Percentiles rank a stretch among this genome's conserved stretches.
Conservation (phyloP, 2,888 invertebrate genomes). For the Drosophila bunnanda region DNA sequence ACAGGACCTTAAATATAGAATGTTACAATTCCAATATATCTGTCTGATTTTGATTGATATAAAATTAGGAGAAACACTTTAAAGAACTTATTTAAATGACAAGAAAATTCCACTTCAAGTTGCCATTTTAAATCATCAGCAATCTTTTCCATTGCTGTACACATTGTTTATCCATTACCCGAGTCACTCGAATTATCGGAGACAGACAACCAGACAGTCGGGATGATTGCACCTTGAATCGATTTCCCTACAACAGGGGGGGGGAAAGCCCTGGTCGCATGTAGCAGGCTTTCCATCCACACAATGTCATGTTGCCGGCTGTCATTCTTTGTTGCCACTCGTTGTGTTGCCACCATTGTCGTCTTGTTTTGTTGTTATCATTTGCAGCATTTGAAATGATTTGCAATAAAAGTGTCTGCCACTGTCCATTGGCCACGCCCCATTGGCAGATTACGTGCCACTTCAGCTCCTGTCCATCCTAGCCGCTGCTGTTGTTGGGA, state of each 20-base stretch:
- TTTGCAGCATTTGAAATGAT: conserved; percentile 82
- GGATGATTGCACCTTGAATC: conserved; percentile 50
- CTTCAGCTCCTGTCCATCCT: conserved; percentile 32
- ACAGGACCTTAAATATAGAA: too few relatives aligned
- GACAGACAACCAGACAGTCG: conserved; percentile 27
- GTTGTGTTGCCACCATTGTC: conserved; percentile 23
- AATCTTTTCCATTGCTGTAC: conserved; percentile 10
- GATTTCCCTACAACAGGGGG: conserved; percentile 43
- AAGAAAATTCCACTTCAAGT: background rate
- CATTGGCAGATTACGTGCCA: conserved; percentile 77
- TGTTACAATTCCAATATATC: too few relatives aligned
- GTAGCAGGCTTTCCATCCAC: conserved; percentile 30
- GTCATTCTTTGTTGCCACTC: conserved; percentile 35
- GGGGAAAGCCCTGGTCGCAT: background rate
- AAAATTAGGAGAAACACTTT: background rate
- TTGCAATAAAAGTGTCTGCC: conserved; percentile 79
- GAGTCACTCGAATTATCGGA: conserved; percentile 28
- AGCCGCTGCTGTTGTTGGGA: conserved; percentile 10
- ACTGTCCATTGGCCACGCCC: conserved; percentile 75
- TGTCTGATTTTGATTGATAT: background rate
- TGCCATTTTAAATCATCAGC: conserved; percentile 1
- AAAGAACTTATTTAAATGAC: background rate
- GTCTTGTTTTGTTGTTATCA: conserved; percentile 65
- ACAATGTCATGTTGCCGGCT: conserved; percentile 64
- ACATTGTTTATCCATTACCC: conserved; percentile 35